Conservation (phyloP, 1,140 invertebrate species). For the Drosophila ogumai region DNA sequence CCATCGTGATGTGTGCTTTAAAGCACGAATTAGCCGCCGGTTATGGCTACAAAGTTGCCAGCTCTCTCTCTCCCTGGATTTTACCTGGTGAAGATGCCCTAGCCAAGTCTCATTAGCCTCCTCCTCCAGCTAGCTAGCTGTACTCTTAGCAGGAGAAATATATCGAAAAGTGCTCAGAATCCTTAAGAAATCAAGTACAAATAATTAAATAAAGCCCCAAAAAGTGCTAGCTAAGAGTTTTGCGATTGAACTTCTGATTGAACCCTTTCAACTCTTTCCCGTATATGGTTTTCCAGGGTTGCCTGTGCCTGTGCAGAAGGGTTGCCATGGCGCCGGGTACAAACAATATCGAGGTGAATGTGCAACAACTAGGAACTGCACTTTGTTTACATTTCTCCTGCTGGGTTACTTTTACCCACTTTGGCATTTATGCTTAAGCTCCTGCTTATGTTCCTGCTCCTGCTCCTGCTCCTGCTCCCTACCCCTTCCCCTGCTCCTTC, state of each 20-base stretch:
- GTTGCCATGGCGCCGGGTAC: constrained; percentile 62
- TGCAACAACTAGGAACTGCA: constrained; percentile 51
- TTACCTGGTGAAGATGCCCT: constrained; percentile 9
- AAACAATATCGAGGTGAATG: constrained; percentile 48
- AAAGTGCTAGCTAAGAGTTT: constrained; percentile 5
- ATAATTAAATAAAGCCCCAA: constrained; percentile 8
- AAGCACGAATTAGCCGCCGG: constrained; percentile 67
- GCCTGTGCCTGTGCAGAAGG: neutral
- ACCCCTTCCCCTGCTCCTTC: neutral
- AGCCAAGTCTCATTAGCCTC: constrained; percentile 31
- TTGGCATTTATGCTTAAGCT: constrained; percentile 73
- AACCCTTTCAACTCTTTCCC: constrained; percentile 4
- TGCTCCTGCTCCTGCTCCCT: neutral
- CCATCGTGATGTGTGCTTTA: constrained; percentile 76
- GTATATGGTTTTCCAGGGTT: constrained; percentile 11
- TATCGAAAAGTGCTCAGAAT: neutral
- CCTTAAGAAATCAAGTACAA: neutral
- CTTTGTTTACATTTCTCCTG: constrained; percentile 70
- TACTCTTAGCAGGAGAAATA: neutral
- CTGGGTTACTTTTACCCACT: constrained; percentile 58
- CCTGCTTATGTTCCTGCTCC: constrained; percentile 39
- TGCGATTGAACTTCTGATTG: constrained; percentile 17
- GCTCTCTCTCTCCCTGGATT: neutral
- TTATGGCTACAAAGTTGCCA: constrained; percentile 35
- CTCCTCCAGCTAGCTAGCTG: neutral